These are phyloP conservation scores for Drosophila niveifrons DNA, from an alignment of 2,888 invertebrate genomes.

Conservation along the genomic window DNA sequence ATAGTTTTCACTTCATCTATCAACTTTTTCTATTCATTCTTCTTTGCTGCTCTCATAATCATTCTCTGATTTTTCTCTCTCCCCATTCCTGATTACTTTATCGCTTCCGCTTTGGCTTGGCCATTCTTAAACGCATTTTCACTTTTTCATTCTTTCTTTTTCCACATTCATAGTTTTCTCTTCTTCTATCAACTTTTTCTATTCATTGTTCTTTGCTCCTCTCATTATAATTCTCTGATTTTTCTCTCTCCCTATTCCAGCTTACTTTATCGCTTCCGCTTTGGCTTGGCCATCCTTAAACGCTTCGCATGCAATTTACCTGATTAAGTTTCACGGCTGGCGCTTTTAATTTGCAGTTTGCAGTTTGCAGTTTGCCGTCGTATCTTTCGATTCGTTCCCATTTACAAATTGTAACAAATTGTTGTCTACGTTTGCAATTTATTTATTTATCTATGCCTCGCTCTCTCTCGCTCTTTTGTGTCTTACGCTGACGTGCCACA, in stretches of 20 bases:
- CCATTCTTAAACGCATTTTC: slow-evolving; percentile 1
- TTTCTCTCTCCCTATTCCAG: background rate
- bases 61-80: background rate
- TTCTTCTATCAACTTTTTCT: too few relatives aligned
- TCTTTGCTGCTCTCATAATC: background rate
- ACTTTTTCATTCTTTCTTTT: too few relatives aligned
- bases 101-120: background rate
- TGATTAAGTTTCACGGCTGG: slow-evolving; percentile 5
- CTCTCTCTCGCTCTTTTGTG: background rate
- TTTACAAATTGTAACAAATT: slow-evolving; percentile 58
- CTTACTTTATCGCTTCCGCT: background rate
- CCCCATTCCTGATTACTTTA: background rate
- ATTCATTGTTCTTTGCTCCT: too few relatives aligned
- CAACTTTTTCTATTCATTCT: background rate
- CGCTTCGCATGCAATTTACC: background rate
- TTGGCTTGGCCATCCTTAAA: background rate
- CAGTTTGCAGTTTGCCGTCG: slow-evolving; percentile 14
- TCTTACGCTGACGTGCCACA: slow-evolving; percentile 29
- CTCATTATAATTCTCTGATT: too few relatives aligned
- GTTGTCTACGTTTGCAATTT: slow-evolving; percentile 51
- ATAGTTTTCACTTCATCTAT: too few relatives aligned
- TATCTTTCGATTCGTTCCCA: slow-evolving; percentile 18
- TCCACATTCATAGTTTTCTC: too few relatives aligned
- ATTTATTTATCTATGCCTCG: slow-evolving; percentile 35
- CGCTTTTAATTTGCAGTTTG: slow-evolving; percentile 9